These are phyloP conservation scores for Vesta saturnalis DNA, from an alignment of 2,888 invertebrate genomes.

Conservation along the genomic window DNA sequence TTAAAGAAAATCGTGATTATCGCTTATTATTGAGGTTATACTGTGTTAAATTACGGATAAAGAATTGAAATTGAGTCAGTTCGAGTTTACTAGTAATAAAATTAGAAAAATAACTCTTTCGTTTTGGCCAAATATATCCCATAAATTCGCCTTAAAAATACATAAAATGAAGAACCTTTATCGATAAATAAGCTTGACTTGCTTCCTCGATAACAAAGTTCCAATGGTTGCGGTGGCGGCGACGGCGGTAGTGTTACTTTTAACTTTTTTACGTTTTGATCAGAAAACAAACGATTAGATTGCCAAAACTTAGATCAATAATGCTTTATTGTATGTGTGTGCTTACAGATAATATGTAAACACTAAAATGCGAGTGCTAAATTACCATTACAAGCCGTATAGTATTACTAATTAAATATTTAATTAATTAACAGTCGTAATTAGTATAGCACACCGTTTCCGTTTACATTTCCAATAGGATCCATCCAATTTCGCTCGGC, in stretches of 20 bases:
- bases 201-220: constrained; percentile 32
- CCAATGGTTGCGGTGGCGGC: background rate
- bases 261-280: background rate
- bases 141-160: constrained; percentile 37
- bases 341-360: background rate
- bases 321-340: background rate
- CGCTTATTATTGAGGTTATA: too few relatives aligned
- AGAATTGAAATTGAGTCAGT: constrained; percentile 22
- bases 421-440: constrained; percentile 38
- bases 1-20: too few relatives aligned
- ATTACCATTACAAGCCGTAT: constrained; percentile 33
- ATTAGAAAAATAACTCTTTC: constrained; percentile 33
- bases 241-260: background rate
- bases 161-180: constrained; percentile 31
- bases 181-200: constrained; percentile 34
- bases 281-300: background rate
- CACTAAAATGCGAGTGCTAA: constrained; percentile 1
- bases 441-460: constrained; percentile 35
- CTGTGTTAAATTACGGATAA: background rate
- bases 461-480: constrained; percentile 38
- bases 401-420: constrained; percentile 40
- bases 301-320: background rate
- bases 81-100: constrained; percentile 27
- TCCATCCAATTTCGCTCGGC: constrained; percentile 36
- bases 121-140: constrained; percentile 19